Evolutionary conservation across 2,888 invertebrate genomes (phyloP).

Genomic region (Cataglyphis livida): DNA sequence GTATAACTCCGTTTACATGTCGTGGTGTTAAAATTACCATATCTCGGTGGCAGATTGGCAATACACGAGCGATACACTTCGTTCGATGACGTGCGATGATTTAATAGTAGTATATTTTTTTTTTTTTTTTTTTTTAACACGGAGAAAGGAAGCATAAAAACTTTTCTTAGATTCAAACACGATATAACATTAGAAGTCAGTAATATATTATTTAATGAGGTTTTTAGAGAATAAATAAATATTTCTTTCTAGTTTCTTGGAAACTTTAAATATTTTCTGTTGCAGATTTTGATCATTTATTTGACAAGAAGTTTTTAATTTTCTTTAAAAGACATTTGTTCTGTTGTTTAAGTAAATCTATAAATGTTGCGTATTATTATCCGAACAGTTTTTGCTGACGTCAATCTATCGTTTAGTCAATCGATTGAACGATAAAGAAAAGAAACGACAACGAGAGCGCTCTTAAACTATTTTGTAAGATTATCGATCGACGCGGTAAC

Average conservation of each 20-base stretch:
- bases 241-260: not conserved
- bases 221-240: not conserved
- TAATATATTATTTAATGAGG: not conserved
- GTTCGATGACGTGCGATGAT: not conserved
- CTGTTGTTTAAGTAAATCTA: not conserved
- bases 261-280: not conserved
- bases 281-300: not conserved
- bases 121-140: constrained; percentile 2
- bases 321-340: not conserved
- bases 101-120: not conserved
- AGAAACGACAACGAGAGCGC: not conserved
- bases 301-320: not conserved
- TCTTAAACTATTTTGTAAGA: constrained; percentile 24
- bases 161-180: not conserved
- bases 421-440: constrained; percentile 27
- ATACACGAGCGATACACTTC: not conserved
- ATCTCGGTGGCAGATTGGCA: not conserved
- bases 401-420: not conserved
- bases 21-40: constrained; percentile 6
- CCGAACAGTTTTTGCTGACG: not conserved
- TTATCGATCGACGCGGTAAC: constrained; percentile 17
- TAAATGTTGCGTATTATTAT: not conserved
- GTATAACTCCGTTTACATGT: not conserved
- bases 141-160: not conserved
- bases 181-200: not conserved